phyloP scores from a whole-genome alignment of 2,888 invertebrate species.

The Seira musarum region DNA sequence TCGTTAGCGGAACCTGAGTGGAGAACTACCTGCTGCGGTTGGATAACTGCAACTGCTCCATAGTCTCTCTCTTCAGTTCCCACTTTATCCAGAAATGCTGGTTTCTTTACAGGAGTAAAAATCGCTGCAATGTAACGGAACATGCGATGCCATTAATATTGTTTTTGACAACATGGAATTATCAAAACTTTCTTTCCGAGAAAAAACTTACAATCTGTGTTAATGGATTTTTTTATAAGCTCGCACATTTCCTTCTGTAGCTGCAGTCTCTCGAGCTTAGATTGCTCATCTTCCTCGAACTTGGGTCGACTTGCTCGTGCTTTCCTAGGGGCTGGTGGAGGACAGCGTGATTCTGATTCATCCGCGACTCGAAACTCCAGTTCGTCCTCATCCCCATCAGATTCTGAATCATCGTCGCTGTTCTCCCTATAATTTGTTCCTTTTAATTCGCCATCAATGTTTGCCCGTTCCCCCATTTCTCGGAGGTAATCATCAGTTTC shows the following conservation, averaged over 20 bases:
- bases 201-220: slow-evolving; percentile 36
- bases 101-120: background rate
- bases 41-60: background rate
- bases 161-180: no score
- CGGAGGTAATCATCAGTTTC: no score
- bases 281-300: slow-evolving; percentile 34
- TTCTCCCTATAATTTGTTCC: background rate
- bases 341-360: slow-evolving; percentile 20
- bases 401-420: background rate
- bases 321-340: slow-evolving; percentile 48
- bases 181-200: no score
- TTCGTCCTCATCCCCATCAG: background rate
- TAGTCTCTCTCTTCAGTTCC: background rate
- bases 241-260: slow-evolving; percentile 33
- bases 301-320: slow-evolving; percentile 34
- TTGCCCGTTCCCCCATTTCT: no score
- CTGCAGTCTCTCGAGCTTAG: no score
- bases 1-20: background rate
- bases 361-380: background rate
- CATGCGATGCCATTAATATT: background rate
- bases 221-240: slow-evolving; percentile 30
- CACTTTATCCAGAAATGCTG: background rate
- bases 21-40: background rate
- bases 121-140: background rate
- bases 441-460: background rate